These are phyloP conservation scores for Noctilio leporinus DNA, from an alignment of 2,113 vertebrate species.

Conservation along the genomic window DNA sequence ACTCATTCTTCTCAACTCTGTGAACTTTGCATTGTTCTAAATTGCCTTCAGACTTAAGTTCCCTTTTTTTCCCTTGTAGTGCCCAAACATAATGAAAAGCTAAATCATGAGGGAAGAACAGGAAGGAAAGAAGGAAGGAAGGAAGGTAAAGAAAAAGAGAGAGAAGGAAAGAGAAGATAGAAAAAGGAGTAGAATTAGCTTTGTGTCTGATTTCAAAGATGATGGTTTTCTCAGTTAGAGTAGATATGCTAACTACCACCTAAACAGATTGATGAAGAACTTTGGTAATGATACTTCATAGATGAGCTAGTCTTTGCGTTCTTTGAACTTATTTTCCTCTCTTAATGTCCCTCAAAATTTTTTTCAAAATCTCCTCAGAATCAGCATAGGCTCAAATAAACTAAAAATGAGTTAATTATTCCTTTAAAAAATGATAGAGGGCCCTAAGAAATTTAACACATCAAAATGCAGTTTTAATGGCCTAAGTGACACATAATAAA, in stretches of 20 bases:
- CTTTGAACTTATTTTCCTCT: not conserved
- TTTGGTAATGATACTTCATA: not conserved
- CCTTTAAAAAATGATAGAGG: not conserved
- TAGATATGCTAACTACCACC: not conserved
- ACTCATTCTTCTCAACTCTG: not conserved
- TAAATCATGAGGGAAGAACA: not conserved
- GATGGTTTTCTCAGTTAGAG: not conserved
- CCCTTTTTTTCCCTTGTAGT: not conserved
- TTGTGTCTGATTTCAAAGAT: not conserved
- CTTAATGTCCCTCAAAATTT: not conserved
- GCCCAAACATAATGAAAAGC: not conserved
- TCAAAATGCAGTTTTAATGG: conserved; percentile 51
- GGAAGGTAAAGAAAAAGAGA: not conserved
- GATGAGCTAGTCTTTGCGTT: not conserved
- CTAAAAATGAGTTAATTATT: conserved; percentile 35
- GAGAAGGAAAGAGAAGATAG: not conserved
- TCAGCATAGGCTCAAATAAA: not conserved
- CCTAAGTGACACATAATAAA: conserved; percentile 42
- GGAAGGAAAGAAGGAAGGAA: not conserved
- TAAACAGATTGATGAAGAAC: not conserved
- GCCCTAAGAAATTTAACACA: conserved; percentile 6
- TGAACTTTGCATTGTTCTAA: not conserved
- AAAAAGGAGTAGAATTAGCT: not conserved
- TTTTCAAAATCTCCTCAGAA: not conserved
- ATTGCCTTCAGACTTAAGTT: conserved; percentile 5